A percentile compares a stretch with the other conserved stretches of the same genome.
Conservation (phyloP, 2,797 vertebrate species). For the Gobio occitaniae region DNA sequence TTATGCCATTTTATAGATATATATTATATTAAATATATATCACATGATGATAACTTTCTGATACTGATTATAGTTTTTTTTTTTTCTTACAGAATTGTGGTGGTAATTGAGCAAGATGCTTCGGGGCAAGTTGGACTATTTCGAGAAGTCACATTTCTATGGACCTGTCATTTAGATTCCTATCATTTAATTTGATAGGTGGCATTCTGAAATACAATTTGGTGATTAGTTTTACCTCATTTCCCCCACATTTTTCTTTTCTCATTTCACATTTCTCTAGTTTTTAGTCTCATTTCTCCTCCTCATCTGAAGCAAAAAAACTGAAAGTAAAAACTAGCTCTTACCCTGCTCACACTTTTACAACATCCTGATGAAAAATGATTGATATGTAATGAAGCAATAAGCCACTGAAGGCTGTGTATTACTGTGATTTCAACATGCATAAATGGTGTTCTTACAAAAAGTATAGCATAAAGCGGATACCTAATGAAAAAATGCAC, state of each 20-base stretch:
- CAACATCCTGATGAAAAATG: background rate
- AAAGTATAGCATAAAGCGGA: background rate
- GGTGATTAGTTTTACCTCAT: constrained; percentile 2
- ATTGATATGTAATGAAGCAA: background rate
- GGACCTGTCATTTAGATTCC: constrained; percentile 17
- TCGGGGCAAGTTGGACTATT: background rate
- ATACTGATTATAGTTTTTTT: background rate
- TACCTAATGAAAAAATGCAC: background rate
- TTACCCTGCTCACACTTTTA: background rate
- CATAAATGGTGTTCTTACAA: background rate
- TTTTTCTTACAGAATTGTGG: background rate
- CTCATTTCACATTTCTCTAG: no score
- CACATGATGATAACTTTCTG: background rate
- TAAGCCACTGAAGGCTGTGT: background rate
- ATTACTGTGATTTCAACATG: background rate
- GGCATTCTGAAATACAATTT: constrained; percentile 26
- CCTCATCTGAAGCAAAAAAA: background rate
- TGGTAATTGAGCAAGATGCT: background rate
- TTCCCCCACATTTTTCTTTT: no score
- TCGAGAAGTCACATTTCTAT: background rate
- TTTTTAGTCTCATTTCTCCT: background rate
- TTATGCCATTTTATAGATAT: background rate
- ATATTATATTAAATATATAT: no score
- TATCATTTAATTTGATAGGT: constrained; percentile 39
- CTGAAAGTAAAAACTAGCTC: background rate